Conservation (phyloP, 2,797 vertebrate genomes). For the Semotilus atromaculatus region DNA sequence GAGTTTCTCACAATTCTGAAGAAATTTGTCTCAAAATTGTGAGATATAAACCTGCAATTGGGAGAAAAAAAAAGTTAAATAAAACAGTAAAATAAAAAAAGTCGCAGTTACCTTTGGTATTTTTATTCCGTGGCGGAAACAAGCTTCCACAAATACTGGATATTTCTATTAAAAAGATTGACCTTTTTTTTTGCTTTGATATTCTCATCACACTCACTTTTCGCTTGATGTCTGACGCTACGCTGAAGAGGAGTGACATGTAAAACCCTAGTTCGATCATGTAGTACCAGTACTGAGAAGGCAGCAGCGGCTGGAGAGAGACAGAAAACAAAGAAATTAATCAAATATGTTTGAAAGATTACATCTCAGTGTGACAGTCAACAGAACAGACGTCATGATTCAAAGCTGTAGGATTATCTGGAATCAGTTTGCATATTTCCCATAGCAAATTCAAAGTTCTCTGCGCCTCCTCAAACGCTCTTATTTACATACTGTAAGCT, state of each 20-base stretch:
- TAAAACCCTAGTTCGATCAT: conserved; percentile 95
- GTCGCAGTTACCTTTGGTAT: background rate
- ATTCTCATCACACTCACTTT: conserved; percentile 84
- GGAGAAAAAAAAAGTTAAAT: too few species aligned
- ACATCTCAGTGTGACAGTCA: background rate
- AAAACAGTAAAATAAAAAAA: background rate
- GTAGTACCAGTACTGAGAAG: conserved; percentile 92
- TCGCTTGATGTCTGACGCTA: conserved; percentile 92
- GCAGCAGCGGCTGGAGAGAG: conserved; percentile 78
- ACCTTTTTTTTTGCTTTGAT: background rate
- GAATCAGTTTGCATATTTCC: conserved; percentile 27
- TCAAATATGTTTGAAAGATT: background rate
- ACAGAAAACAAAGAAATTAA: background rate
- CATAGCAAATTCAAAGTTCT: background rate
- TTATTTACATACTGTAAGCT: background rate
- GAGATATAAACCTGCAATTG: too few species aligned
- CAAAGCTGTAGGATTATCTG: background rate
- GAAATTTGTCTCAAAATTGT: background rate
- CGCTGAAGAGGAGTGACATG: conserved; percentile 89
- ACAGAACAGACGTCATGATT: background rate
- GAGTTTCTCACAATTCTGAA: background rate
- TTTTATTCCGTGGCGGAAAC: background rate
- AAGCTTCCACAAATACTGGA: background rate
- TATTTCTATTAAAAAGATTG: background rate
- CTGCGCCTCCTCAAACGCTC: background rate